phyloP scores from a whole-genome alignment of 2,113 vertebrate species.

The Cervus canadensis region DNA sequence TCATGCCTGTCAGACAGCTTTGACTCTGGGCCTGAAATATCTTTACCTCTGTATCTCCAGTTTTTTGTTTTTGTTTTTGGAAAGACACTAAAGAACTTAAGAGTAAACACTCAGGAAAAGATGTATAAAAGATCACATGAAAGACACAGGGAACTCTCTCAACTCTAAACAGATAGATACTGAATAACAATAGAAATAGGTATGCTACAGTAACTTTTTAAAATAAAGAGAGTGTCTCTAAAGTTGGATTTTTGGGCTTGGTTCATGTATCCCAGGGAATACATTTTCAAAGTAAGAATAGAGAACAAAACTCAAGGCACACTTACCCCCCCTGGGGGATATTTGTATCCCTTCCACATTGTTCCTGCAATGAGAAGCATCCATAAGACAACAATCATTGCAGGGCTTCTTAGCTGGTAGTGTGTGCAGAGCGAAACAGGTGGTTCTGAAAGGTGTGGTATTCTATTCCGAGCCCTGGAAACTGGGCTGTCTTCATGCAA shows the following conservation, averaged over 20 bases:
- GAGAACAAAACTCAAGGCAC: neutral
- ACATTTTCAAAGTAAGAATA: neutral
- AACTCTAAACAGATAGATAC: neutral
- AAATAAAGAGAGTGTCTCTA: neutral
- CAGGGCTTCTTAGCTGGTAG: neutral
- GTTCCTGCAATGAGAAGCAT: conserved; percentile 74
- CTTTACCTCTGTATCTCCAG: neutral
- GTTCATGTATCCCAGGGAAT: neutral
- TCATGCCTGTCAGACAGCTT: neutral
- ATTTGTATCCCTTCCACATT: conserved; percentile 68
- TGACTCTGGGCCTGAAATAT: neutral
- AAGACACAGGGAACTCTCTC: neutral
- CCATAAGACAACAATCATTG: conserved; percentile 72
- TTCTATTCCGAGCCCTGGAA: neutral
- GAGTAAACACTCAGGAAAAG: neutral
- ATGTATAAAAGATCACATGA: neutral
- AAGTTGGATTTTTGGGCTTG: neutral
- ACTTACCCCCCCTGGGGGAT: conserved; percentile 73
- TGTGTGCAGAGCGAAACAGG: neutral
- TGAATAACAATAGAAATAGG: neutral
- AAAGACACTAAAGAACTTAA: neutral
- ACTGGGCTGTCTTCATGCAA: conserved; percentile 44
- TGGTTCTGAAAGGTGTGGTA: neutral
- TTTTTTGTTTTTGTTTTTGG: neutral
- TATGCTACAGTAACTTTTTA: neutral